A percentile compares a stretch with the other conserved stretches of the same genome.
Evolutionary conservation across 2,888 invertebrate species (phyloP).

Genomic region (Diadegma fenestrale): DNA sequence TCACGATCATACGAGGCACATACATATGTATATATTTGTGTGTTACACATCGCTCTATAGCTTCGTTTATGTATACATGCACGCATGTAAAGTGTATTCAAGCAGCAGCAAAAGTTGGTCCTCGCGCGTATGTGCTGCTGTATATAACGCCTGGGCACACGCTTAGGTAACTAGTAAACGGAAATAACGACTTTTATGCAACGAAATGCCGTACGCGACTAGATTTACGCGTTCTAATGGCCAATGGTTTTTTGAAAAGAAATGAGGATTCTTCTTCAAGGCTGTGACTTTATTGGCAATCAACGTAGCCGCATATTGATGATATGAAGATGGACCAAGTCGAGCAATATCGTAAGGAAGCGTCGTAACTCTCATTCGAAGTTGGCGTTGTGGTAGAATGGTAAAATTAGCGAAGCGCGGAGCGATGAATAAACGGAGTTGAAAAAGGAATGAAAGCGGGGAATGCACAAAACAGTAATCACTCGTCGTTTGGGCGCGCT

Average conservation of each 20-base stretch:
- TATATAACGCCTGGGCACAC: slow-evolving; percentile 51
- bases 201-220: slow-evolving; percentile 25
- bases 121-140: slow-evolving; percentile 35
- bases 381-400: slow-evolving; percentile 1
- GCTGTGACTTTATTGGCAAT: neutral
- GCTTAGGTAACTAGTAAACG: slow-evolving; percentile 68
- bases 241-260: neutral
- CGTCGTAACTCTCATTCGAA: slow-evolving; percentile 24
- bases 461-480: slow-evolving; percentile 57
- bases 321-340: neutral
- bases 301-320: neutral
- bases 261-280: neutral
- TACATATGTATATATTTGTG: neutral
- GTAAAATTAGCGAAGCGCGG: slow-evolving; percentile 21
- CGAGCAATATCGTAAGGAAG: slow-evolving; percentile 2
- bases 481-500: slow-evolving; percentile 65
- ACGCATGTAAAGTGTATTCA: slow-evolving; percentile 37
- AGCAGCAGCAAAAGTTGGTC: slow-evolving; percentile 59
- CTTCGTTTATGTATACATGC: neutral
- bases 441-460: slow-evolving; percentile 36
- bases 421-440: slow-evolving; percentile 42
- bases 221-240: slow-evolving; percentile 16
- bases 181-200: slow-evolving; percentile 70
- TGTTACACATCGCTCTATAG: neutral
- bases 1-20: slow-evolving; percentile 22